Evolutionary conservation across 2,888 invertebrate species (phyloP).

Genomic region (Epicampocera succincta): DNA sequence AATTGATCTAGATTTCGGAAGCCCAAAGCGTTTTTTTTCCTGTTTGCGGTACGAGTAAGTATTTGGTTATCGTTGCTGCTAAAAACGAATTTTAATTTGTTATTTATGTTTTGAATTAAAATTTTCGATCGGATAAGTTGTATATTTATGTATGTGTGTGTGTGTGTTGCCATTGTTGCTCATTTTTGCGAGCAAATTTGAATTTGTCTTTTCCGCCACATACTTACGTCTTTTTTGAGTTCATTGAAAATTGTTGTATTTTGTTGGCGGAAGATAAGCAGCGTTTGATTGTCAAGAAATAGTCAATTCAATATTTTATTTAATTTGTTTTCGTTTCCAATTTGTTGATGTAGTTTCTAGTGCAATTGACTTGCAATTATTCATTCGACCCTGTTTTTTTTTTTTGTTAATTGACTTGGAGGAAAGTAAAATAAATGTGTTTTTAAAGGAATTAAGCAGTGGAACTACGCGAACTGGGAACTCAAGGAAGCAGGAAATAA

Average conservation of each 20-base stretch:
- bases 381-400: constrained; percentile 33
- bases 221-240: constrained; percentile 47
- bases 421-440: neutral
- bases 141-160: constrained; percentile 14
- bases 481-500: too few relatives aligned
- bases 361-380: constrained; percentile 52
- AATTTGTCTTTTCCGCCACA: constrained; percentile 29
- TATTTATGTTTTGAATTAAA: constrained; percentile 67
- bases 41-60: constrained; percentile 42
- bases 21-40: constrained; percentile 57
- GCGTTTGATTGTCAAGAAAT: constrained; percentile 9
- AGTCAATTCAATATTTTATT: constrained; percentile 35
- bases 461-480: too few relatives aligned
- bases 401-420: constrained; percentile 1
- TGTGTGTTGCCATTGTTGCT: constrained; percentile 19
- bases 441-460: too few relatives aligned
- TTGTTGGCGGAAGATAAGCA: constrained; percentile 57
- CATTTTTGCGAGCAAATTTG: constrained; percentile 3
- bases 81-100: constrained; percentile 66
- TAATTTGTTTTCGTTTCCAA: neutral
- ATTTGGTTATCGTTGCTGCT: constrained; percentile 56
- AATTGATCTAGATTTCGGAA: constrained; percentile 65
- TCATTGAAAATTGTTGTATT: constrained; percentile 27
- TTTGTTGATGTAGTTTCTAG: constrained; percentile 23
- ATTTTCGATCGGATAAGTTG: constrained; percentile 56